These are phyloP conservation scores for Dolichopus griseipennis DNA, from an alignment of 2,888 invertebrate genomes.

Conservation along the genomic window DNA sequence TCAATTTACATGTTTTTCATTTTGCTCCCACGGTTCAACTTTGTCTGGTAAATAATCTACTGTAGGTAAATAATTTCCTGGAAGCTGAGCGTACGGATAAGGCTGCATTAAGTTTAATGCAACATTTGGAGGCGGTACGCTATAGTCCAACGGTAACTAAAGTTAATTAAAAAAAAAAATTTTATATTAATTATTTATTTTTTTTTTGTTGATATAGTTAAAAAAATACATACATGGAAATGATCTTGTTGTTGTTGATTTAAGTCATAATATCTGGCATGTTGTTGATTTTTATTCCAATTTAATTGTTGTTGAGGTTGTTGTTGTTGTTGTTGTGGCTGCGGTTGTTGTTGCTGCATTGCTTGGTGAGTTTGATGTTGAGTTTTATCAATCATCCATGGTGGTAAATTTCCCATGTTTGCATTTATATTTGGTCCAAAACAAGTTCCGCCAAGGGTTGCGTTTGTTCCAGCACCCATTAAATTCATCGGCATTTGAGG, in stretches of 20 bases:
- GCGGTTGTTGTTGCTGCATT: conserved; percentile 24
- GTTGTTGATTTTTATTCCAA: conserved; percentile 22
- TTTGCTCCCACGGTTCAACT: conserved; percentile 42
- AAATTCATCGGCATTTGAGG: conserved; percentile 27
- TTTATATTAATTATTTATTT: not conserved
- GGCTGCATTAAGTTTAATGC: conserved; percentile 39
- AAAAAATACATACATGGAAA: conserved; percentile 31
- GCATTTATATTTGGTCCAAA: conserved; percentile 23
- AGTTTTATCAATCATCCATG: conserved; percentile 32
- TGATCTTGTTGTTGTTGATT: conserved; percentile 39
- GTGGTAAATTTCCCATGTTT: conserved; percentile 23
- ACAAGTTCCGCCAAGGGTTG: conserved; percentile 23
- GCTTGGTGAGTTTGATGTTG: conserved; percentile 21
- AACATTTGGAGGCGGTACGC: conserved; percentile 34
- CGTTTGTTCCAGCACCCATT: conserved; percentile 14
- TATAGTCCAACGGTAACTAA: conserved; percentile 37
- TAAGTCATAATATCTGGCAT: conserved; percentile 24
- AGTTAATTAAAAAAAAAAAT: conserved; percentile 9
- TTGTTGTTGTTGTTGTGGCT: conserved; percentile 23
- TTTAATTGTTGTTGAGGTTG: conserved; percentile 26
- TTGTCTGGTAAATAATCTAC: conserved; percentile 30
- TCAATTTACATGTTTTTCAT: conserved; percentile 41
- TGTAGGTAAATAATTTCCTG: conserved; percentile 25
- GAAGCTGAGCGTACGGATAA: conserved; percentile 37
- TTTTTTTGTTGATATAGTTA: not conserved